phyloP scores from a whole-genome alignment of 2,113 vertebrate species.

The Lagopus leucura region DNA sequence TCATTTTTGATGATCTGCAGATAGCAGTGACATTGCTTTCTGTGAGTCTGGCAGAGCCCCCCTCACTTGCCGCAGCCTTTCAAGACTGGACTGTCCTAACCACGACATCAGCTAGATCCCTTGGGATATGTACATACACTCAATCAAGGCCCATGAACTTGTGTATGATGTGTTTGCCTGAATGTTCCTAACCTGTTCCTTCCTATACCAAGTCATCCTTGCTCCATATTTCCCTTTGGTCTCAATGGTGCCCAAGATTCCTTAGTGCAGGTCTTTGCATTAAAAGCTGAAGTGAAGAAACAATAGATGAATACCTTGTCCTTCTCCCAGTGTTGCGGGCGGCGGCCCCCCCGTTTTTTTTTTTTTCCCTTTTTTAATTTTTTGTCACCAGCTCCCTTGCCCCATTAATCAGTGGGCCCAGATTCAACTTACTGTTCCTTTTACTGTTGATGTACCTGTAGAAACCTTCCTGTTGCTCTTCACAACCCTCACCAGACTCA shows the following conservation, averaged over 20 bases:
- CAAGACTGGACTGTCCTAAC: neutral
- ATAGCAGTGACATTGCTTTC: neutral
- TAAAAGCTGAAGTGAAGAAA: neutral
- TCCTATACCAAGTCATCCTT: neutral
- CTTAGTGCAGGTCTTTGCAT: neutral
- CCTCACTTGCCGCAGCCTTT: neutral
- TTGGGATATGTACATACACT: neutral
- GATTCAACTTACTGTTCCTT: neutral
- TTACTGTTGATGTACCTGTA: neutral
- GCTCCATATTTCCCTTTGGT: neutral
- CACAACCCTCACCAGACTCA: neutral
- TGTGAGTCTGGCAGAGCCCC: neutral
- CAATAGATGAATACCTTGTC: neutral
- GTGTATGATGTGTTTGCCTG: accelerated
- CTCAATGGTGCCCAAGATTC: neutral
- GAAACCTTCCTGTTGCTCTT: neutral
- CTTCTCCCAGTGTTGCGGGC: neutral
- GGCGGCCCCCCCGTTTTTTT: too few relatives aligned
- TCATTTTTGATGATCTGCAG: neutral
- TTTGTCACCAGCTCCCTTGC: neutral
- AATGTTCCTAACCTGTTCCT: neutral
- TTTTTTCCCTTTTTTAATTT: too few relatives aligned
- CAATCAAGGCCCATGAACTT: neutral
- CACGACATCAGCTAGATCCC: neutral
- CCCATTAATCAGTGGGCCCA: neutral